These are phyloP conservation scores for Paracentrotus lividus DNA, from an alignment of 53 echinoderm and acorn worm species.

Conservation along the genomic window DNA sequence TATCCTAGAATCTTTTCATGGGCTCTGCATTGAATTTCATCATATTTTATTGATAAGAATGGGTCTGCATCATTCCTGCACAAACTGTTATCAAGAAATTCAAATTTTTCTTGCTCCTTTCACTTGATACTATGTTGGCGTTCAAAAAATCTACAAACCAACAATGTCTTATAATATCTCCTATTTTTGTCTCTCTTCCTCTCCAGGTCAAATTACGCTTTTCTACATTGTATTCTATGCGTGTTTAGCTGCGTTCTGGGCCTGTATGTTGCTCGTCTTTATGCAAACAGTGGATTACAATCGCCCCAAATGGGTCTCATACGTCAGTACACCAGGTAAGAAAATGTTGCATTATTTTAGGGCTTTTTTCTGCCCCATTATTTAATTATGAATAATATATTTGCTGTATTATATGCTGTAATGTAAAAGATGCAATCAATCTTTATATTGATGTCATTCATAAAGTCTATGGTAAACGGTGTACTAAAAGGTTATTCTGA, in stretches of 20 bases:
- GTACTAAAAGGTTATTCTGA: too few relatives aligned
- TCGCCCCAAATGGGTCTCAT: conserved; percentile 82
- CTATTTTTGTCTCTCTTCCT: background rate
- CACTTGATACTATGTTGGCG: background rate
- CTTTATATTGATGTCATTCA: too few relatives aligned
- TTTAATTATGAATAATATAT: too few relatives aligned
- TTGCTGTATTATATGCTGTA: too few relatives aligned
- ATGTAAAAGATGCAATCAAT: too few relatives aligned
- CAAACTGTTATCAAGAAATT: too few relatives aligned
- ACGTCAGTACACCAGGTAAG: conserved; percentile 95
- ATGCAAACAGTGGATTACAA: conserved; percentile 77
- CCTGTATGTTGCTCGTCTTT: conserved; percentile 90
- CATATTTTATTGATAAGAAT: too few relatives aligned
- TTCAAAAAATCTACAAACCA: background rate
- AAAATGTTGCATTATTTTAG: background rate
- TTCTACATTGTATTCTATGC: conserved; percentile 91
- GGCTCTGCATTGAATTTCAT: too few relatives aligned
- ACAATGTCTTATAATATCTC: background rate
- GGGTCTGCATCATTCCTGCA: too few relatives aligned
- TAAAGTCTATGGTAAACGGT: too few relatives aligned
- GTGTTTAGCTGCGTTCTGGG: conserved; percentile 92
- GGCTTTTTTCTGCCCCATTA: background rate
- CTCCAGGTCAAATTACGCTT: conserved; percentile 83
- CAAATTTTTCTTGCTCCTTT: too few relatives aligned
- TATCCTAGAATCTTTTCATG: too few relatives aligned